These are phyloP conservation scores for Lepidurus arcticus DNA, from an alignment of 1,140 invertebrate species.

Conservation along the genomic window DNA sequence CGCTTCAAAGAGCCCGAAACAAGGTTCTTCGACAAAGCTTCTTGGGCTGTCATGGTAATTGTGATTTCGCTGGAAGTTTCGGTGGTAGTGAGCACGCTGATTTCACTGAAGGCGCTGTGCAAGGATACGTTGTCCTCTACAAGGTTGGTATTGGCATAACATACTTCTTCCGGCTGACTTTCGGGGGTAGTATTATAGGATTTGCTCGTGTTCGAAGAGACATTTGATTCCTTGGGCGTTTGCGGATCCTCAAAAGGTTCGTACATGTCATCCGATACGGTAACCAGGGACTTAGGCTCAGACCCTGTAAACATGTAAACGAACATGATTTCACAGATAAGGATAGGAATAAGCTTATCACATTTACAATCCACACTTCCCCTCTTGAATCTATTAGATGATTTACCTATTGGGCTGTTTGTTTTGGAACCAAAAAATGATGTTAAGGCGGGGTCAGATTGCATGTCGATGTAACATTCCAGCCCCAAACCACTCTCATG, in stretches of 20 bases:
- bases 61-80: not conserved
- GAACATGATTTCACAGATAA: not conserved
- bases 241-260: not conserved
- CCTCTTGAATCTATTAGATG: not conserved
- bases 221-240: not conserved
- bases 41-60: not conserved
- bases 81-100: not conserved
- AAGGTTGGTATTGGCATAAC: not conserved
- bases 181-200: not conserved
- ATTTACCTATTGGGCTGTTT: not conserved
- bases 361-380: not conserved
- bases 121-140: not conserved
- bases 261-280: not conserved
- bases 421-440: slow-evolving; percentile 9
- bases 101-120: not conserved
- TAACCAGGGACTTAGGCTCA: not conserved
- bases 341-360: not conserved
- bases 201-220: not conserved
- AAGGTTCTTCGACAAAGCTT: not conserved
- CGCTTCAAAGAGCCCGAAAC: slow-evolving; percentile 27
- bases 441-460: not conserved
- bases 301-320: not conserved
- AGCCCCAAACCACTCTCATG: not conserved
- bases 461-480: not conserved
- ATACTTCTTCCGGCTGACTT: not conserved